phyloP scores from a whole-genome alignment of 2,113 vertebrate genomes.

The Origma solitaria region DNA sequence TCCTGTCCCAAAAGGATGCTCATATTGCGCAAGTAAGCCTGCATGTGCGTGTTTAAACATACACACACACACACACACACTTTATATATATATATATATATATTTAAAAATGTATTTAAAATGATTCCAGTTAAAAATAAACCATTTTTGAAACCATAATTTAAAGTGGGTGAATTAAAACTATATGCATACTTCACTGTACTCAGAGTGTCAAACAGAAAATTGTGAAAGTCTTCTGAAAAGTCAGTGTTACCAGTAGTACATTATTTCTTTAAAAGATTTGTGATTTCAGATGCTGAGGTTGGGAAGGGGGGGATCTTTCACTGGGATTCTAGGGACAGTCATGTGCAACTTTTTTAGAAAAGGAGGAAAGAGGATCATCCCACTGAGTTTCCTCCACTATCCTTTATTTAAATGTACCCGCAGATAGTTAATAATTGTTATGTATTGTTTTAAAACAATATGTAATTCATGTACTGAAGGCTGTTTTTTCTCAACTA shows the following conservation, averaged over 20 bases:
- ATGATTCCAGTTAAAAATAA: neutral
- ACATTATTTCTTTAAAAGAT: neutral
- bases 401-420: neutral
- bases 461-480: neutral
- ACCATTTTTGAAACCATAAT: neutral
- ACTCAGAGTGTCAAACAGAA: neutral
- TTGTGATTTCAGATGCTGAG: neutral
- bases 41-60: neutral
- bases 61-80: neutral
- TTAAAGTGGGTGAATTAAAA: neutral
- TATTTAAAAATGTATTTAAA: neutral
- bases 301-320: neutral
- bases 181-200: neutral
- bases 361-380: neutral
- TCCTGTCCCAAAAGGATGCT: neutral
- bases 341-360: neutral
- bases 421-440: neutral
- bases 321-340: neutral
- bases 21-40: fast-evolving
- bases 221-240: neutral
- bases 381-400: neutral
- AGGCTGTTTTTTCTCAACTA: slow-evolving; percentile 4
- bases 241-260: fast-evolving
- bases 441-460: neutral
- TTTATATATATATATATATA: fast-evolving